phyloP scores from a whole-genome alignment of 1,140 invertebrate genomes.

The honey bee (Apis mellifera) region DNA sequence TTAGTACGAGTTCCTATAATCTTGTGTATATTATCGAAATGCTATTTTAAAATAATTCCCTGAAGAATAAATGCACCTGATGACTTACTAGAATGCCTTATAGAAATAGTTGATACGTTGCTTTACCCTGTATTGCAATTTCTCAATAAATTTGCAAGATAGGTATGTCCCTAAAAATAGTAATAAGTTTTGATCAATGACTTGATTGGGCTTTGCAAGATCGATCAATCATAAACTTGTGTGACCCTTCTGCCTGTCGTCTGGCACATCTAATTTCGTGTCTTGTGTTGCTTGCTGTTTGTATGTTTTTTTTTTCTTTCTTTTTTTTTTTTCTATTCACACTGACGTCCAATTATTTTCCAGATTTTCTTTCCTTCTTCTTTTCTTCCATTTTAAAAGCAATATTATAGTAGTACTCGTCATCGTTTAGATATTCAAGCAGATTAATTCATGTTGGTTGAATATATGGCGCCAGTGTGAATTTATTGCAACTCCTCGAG shows the following conservation, averaged over 20 bases:
- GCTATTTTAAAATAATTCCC: constrained; percentile 5
- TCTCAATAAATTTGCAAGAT: constrained; percentile 9
- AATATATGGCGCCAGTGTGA: constrained; percentile 59
- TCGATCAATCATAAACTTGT: constrained; percentile 41
- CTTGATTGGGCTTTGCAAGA: constrained; percentile 15
- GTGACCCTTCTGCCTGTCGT: constrained; percentile 75
- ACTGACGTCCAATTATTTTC: constrained; percentile 45
- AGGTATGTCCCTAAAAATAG: constrained; percentile 4
- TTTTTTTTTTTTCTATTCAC: constrained; percentile 53
- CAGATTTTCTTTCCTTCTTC: not conserved
- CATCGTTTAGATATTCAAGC: not conserved
- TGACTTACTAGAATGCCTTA: constrained; percentile 21
- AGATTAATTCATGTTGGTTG: not conserved
- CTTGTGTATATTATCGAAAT: not conserved
- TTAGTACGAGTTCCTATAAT: constrained; percentile 13
- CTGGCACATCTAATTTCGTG: constrained; percentile 80
- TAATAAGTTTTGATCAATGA: not conserved
- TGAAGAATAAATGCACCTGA: not conserved
- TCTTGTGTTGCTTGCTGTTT: constrained; percentile 78
- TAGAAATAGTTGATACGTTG: constrained; percentile 1
- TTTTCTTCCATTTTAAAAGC: constrained; percentile 9
- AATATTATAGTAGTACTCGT: not conserved
- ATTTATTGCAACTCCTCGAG: constrained; percentile 64
- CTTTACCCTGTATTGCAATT: not conserved
- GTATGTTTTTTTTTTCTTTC: constrained; percentile 42